A percentile compares a stretch with the other conserved stretches of the same genome.
Conservation (phyloP, 2,113 vertebrate species). For the Halcyon senegalensis region DNA sequence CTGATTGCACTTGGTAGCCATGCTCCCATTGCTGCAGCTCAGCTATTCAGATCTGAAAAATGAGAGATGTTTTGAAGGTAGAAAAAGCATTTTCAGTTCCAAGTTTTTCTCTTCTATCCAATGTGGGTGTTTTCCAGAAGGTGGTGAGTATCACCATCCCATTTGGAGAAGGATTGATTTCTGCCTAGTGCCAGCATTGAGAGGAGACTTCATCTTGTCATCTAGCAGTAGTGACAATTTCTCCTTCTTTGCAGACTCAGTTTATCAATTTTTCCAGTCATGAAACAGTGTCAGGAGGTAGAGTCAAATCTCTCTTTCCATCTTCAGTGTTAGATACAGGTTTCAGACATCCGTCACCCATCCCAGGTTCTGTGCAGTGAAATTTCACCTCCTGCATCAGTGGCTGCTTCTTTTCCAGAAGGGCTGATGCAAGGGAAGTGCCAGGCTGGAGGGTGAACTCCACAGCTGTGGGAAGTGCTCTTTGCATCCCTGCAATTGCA, state of each 20-base stretch:
- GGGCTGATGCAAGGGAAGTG: neutral
- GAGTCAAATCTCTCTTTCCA: neutral
- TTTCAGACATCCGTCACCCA: neutral
- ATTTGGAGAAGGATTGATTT: neutral
- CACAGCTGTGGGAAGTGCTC: neutral
- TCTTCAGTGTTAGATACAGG: neutral
- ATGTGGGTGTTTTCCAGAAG: neutral
- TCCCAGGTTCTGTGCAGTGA: neutral
- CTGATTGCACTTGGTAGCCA: neutral
- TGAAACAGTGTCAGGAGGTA: neutral
- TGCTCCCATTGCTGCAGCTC: neutral
- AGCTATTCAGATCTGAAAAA: neutral
- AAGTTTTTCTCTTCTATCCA: neutral
- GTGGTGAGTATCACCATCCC: neutral
- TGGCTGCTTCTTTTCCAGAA: accelerated
- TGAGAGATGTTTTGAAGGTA: neutral
- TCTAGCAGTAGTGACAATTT: neutral
- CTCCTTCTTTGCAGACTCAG: neutral
- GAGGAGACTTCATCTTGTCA: neutral
- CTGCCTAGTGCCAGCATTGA: neutral
- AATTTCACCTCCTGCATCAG: neutral
- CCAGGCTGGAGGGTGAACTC: neutral
- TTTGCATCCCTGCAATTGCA: neutral
- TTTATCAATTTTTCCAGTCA: neutral
- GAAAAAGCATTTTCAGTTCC: neutral